phyloP scores from a whole-genome alignment of 1,140 invertebrate species.

The Plutomurus gul region DNA sequence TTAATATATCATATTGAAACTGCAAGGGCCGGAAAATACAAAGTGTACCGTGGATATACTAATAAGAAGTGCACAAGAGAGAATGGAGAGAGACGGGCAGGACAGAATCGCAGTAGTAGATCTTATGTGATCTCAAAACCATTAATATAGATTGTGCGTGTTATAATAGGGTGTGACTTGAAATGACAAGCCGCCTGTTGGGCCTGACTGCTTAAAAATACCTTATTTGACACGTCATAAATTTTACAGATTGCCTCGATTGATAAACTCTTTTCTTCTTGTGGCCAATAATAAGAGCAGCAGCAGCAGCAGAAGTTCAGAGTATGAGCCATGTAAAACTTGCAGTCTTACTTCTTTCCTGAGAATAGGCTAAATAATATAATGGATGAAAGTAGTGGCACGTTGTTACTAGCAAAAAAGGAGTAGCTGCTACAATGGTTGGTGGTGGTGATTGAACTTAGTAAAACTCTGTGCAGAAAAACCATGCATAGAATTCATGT shows the following conservation, averaged over 20 bases:
- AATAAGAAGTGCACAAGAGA: too few species aligned
- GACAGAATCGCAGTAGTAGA: neutral
- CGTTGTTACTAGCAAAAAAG: neutral
- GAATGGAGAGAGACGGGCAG: neutral
- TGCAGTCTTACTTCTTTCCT: too few species aligned
- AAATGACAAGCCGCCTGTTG: slow-evolving; percentile 43
- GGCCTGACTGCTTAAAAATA: slow-evolving; percentile 36
- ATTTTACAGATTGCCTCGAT: slow-evolving; percentile 37
- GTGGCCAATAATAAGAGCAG: neutral
- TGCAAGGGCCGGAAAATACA: neutral
- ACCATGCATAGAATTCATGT: too few species aligned
- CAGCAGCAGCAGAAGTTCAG: too few species aligned
- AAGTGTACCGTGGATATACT: neutral
- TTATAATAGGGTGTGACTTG: slow-evolving; percentile 35
- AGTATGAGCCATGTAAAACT: too few species aligned
- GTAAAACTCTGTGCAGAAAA: too few species aligned
- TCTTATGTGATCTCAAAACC: slow-evolving; percentile 30
- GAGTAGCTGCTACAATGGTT: neutral
- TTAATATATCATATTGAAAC: neutral
- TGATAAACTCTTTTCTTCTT: slow-evolving; percentile 33
- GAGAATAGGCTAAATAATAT: too few species aligned
- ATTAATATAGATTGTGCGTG: slow-evolving; percentile 45
- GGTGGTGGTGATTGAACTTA: too few species aligned
- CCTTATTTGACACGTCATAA: slow-evolving; percentile 36
- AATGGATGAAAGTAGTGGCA: too few species aligned